Percentiles rank a stretch among this genome's conserved stretches.
phyloP scores from a whole-genome alignment of 2,797 vertebrate species.

The Netta rufina region DNA sequence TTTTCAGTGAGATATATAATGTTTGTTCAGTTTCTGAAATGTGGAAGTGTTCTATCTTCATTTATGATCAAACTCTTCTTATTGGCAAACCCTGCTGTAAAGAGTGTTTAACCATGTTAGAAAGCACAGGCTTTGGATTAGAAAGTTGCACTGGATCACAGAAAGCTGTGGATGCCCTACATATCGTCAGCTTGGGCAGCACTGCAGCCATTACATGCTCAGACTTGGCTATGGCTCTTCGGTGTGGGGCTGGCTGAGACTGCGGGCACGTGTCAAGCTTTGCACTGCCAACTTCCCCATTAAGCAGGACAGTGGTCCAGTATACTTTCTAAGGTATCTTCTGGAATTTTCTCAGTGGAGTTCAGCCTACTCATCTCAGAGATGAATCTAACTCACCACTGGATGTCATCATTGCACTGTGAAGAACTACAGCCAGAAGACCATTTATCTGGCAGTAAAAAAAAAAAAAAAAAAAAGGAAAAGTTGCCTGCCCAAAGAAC shows the following conservation, averaged over 20 bases:
- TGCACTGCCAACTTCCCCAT: not conserved
- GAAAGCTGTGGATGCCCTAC: not conserved
- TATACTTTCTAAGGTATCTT: not conserved
- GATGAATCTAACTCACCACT: conserved; percentile 62
- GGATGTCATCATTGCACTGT: conserved; percentile 69
- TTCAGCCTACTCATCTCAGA: not conserved
- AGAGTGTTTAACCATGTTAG: not conserved
- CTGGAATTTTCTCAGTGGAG: conserved; percentile 8
- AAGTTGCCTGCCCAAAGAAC: not conserved
- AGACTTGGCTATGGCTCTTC: rapidly evolving
- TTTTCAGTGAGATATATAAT: not conserved
- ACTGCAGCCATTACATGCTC: too few relatives aligned
- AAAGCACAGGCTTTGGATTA: not conserved
- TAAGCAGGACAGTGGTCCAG: not conserved
- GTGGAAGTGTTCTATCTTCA: not conserved
- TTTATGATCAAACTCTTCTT: not conserved
- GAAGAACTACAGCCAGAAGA: not conserved
- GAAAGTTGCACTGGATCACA: not conserved
- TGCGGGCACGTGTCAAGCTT: not conserved
- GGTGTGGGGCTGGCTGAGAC: not conserved
- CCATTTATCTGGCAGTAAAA: conserved; percentile 41
- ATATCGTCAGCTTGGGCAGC: not conserved
- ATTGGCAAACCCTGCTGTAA: not conserved
- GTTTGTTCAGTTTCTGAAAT: not conserved
- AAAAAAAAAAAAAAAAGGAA: conserved; percentile 3